These are phyloP conservation scores for Drosophila buzzatii DNA, from an alignment of 2,888 invertebrate genomes.

Conservation along the genomic window DNA sequence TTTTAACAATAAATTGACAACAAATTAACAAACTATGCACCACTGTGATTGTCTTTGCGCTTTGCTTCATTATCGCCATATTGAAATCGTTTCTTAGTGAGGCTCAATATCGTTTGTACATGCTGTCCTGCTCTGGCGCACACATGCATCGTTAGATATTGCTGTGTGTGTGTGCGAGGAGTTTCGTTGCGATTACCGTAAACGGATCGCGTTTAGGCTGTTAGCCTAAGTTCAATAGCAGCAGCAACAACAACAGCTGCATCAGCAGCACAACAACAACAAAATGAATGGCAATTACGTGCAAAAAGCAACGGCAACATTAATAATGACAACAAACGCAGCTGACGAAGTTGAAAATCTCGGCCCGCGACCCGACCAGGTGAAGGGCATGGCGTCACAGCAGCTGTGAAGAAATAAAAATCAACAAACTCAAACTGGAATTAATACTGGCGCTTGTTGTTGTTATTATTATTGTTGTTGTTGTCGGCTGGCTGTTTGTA, in stretches of 20 bases:
- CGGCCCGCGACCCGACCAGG: constrained; percentile 43
- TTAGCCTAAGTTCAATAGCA: constrained; percentile 31
- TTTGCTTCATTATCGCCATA: constrained; percentile 32
- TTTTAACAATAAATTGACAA: neutral
- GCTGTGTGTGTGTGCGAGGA: neutral
- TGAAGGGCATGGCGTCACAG: constrained; percentile 79
- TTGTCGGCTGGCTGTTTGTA: neutral
- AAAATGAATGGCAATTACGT: constrained; percentile 16
- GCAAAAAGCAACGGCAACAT: constrained; percentile 1
- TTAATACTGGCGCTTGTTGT: constrained; percentile 5
- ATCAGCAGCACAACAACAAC: constrained; percentile 21
- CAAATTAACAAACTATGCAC: constrained; percentile 1
- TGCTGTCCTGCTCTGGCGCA: neutral
- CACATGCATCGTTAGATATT: neutral
- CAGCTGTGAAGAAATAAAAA: constrained; percentile 28
- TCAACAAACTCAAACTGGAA: constrained; percentile 29
- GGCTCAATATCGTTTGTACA: constrained; percentile 3
- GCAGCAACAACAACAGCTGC: constrained; percentile 8
- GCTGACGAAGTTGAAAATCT: constrained; percentile 27
- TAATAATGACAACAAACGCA: constrained; percentile 17
- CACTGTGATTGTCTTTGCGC: constrained; percentile 24
- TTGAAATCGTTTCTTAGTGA: constrained; percentile 20
- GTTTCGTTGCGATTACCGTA: constrained; percentile 25
- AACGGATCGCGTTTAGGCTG: constrained; percentile 9
- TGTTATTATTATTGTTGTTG: constrained; percentile 15